Conservation (phyloP, 1,140 invertebrate genomes). For the Meloidogyne exigua region DNA sequence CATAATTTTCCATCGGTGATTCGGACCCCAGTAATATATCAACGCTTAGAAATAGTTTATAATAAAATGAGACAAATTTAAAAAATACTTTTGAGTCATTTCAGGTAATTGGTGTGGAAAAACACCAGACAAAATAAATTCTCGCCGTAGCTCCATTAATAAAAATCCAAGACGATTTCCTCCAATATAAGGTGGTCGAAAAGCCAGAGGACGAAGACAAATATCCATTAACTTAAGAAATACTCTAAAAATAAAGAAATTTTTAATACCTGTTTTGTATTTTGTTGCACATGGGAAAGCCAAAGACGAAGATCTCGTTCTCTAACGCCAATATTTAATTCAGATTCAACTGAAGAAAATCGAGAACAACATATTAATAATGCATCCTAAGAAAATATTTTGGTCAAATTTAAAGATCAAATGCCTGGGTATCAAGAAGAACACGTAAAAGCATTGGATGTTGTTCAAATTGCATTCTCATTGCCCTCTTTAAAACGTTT, state of each 20-base stretch:
- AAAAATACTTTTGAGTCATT: conserved; percentile 36
- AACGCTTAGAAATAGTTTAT: conserved; percentile 23
- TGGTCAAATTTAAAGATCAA: background rate
- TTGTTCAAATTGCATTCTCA: conserved; percentile 56
- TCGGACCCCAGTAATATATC: conserved; percentile 59
- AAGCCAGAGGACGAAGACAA: conserved; percentile 54
- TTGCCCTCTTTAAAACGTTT: conserved; percentile 51
- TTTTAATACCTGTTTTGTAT: conserved; percentile 48
- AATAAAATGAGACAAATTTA: background rate
- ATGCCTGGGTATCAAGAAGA: conserved; percentile 53
- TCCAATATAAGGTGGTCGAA: conserved; percentile 59
- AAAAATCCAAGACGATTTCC: conserved; percentile 60
- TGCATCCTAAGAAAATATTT: conserved; percentile 38
- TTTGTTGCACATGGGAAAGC: conserved; percentile 42
- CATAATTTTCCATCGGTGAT: conserved; percentile 58
- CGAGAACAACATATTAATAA: conserved; percentile 54
- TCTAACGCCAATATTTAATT: conserved; percentile 58
- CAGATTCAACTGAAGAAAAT: conserved; percentile 55
- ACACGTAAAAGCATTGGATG: conserved; percentile 54
- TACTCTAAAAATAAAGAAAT: background rate
- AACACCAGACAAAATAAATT: conserved; percentile 59
- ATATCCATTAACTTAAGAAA: conserved; percentile 52
- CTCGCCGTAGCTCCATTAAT: conserved; percentile 60
- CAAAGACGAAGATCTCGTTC: conserved; percentile 56
- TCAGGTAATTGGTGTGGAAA: conserved; percentile 60